Evolutionary conservation across 2,113 vertebrate genomes (phyloP).

Genomic region (Platysternon megacephalum): DNA sequence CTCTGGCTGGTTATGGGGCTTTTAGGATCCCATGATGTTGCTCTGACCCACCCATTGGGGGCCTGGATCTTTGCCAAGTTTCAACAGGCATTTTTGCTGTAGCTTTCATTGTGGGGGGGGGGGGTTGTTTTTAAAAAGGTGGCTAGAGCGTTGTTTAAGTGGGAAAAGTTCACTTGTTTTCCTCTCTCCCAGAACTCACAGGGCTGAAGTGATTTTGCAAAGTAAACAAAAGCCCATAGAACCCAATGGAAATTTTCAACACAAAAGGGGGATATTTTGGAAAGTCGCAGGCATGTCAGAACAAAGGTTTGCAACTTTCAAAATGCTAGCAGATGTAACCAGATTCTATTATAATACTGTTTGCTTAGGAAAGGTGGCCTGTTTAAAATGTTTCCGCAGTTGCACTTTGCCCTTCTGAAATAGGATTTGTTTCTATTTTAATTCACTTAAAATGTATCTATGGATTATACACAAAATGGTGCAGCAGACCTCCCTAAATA

Average conservation of each 20-base stretch:
- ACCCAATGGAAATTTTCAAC: not conserved
- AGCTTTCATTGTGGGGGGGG: not conserved
- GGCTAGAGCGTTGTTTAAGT: not conserved
- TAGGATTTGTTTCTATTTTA: conserved; percentile 40
- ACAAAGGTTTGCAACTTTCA: not conserved
- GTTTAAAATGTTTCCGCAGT: not conserved
- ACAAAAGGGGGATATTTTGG: not conserved
- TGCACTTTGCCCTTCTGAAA: not conserved
- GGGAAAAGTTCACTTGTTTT: not conserved
- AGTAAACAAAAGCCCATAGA: not conserved
- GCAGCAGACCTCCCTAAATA: conserved; percentile 46
- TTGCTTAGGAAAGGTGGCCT: not conserved
- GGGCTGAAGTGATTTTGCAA: not conserved
- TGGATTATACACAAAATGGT: conserved; percentile 37
- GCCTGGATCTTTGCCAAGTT: not conserved
- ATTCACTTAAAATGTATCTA: not conserved
- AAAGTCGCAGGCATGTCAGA: not conserved
- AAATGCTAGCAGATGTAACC: not conserved
- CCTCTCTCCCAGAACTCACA: not conserved
- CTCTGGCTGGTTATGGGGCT: no score
- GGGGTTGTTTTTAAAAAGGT: not conserved
- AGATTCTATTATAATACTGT: not conserved
- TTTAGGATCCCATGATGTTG: no score
- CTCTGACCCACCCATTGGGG: no score
- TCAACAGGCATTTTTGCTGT: not conserved